Conservation (phyloP, 2,113 vertebrate genomes). For the Ceuthmochares aereus region DNA sequence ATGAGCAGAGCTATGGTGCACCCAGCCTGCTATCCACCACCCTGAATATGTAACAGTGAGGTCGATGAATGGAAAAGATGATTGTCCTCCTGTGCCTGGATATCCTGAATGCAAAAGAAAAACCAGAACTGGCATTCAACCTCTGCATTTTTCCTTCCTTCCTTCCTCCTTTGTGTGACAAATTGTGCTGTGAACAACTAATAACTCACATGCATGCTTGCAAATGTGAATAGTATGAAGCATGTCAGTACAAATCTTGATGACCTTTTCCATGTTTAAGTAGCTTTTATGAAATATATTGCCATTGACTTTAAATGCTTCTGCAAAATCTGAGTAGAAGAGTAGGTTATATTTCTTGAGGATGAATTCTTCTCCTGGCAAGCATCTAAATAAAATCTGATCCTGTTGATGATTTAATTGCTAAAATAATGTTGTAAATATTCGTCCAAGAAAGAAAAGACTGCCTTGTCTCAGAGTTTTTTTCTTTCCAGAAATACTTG, state of each 20-base stretch:
- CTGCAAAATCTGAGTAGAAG: not conserved
- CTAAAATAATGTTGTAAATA: not conserved
- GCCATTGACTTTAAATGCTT: not conserved
- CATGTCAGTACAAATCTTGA: not conserved
- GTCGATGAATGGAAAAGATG: conserved; percentile 90
- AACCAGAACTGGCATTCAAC: not conserved
- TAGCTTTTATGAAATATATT: not conserved
- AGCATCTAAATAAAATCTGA: not conserved
- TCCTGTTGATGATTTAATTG: not conserved
- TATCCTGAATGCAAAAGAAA: conserved; percentile 77
- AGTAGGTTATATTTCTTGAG: not conserved
- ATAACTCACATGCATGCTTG: accelerated
- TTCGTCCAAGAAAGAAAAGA: not conserved
- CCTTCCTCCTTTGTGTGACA: not conserved
- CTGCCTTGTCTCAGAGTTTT: not conserved
- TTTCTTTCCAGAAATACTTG: not conserved
- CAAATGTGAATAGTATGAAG: not conserved
- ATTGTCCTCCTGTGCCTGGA: conserved; percentile 81
- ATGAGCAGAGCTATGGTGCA: conserved; percentile 82
- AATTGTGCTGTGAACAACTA: not conserved
- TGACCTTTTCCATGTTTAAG: not conserved
- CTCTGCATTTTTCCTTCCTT: not conserved
- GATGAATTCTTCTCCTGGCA: not conserved
- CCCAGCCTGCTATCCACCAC: conserved; percentile 85
- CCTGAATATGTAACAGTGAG: conserved; percentile 85